phyloP scores from a whole-genome alignment of 2,113 vertebrate genomes.

The Capricornis sumatraensis region DNA sequence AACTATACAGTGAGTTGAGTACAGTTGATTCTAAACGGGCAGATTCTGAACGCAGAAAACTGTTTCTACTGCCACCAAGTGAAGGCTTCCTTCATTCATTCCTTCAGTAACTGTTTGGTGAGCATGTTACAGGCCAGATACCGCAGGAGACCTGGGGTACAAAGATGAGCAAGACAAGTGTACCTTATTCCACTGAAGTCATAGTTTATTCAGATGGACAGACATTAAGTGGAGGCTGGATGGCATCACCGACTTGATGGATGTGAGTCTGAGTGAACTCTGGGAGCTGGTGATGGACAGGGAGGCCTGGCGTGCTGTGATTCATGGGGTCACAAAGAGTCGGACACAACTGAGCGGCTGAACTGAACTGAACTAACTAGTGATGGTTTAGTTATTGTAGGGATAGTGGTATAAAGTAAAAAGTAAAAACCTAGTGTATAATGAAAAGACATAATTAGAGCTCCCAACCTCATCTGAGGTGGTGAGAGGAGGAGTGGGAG shows the following conservation, averaged over 20 bases:
- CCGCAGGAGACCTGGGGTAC: neutral
- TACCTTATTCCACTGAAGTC: neutral
- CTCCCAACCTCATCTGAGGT: neutral
- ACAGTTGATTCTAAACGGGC: neutral
- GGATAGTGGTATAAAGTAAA: neutral
- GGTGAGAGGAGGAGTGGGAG: neutral
- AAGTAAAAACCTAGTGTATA: neutral
- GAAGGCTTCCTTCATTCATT: neutral
- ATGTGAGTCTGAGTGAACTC: too few species aligned
- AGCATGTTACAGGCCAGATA: neutral
- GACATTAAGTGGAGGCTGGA: neutral
- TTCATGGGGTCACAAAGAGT: too few species aligned
- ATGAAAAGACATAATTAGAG: neutral
- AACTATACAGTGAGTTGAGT: neutral
- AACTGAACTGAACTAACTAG: neutral
- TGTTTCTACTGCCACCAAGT: neutral
- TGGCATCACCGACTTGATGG: too few species aligned
- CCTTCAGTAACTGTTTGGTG: conserved; percentile 1
- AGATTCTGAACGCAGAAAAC: neutral
- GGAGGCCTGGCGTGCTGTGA: too few species aligned
- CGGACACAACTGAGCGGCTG: too few species aligned
- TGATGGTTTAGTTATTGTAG: neutral
- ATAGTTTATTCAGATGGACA: neutral
- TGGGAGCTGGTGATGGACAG: too few species aligned
- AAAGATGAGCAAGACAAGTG: neutral